phyloP scores from a whole-genome alignment of 2,113 vertebrate genomes.

The Cryptomyrus ogoouensis region DNA sequence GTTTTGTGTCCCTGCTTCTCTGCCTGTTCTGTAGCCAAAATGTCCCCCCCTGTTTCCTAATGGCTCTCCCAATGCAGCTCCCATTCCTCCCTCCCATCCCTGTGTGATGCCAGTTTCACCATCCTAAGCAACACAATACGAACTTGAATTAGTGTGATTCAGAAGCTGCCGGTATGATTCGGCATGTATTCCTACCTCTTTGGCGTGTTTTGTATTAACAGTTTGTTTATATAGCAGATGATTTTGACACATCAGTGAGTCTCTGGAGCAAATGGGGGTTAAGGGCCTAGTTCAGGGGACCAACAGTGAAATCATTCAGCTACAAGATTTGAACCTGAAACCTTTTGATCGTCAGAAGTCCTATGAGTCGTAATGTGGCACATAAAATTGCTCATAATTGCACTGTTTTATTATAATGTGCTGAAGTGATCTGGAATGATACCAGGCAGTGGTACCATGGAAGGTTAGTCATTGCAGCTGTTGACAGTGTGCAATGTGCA shows the following conservation, averaged over 20 bases:
- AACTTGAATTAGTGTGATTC: background rate
- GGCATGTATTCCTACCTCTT: background rate
- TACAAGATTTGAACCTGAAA: background rate
- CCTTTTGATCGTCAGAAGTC: background rate
- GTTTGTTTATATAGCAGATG: background rate
- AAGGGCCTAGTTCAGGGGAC: background rate
- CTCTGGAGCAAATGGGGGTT: background rate
- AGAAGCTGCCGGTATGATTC: background rate
- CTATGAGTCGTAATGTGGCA: background rate
- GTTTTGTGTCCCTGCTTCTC: background rate
- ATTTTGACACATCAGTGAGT: background rate
- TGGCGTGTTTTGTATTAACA: background rate
- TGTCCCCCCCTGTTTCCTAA: background rate
- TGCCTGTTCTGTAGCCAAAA: background rate
- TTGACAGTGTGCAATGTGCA: background rate
- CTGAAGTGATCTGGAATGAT: background rate
- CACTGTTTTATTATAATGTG: background rate
- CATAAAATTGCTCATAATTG: background rate
- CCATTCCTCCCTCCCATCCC: background rate
- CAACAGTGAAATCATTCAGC: background rate
- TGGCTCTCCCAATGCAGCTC: background rate
- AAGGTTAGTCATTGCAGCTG: background rate
- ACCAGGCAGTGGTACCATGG: background rate
- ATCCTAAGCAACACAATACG: background rate
- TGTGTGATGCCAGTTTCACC: background rate